Conservation (phyloP, 1,140 invertebrate species). For the Micrasema longulum region DNA sequence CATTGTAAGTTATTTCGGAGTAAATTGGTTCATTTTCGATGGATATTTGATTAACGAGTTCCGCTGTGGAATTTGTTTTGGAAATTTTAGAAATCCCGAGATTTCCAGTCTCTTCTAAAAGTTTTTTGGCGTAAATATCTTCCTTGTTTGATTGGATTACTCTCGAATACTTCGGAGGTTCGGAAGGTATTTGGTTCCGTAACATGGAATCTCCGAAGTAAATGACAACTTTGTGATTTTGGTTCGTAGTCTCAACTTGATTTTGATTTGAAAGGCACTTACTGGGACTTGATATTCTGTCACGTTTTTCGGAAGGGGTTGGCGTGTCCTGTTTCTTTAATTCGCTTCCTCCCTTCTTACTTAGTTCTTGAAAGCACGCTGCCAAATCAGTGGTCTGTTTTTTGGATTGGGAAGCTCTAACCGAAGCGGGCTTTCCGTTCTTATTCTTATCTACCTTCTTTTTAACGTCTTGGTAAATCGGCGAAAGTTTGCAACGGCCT, state of each 20-base stretch:
- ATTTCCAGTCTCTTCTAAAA: conserved; percentile 61
- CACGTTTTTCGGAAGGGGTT: conserved; percentile 14
- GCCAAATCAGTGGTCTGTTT: conserved; percentile 58
- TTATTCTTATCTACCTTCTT: conserved; percentile 60
- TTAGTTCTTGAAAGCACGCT: conserved; percentile 65
- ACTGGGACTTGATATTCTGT: conserved; percentile 8
- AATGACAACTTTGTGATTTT: conserved; percentile 75
- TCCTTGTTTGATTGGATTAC: conserved; percentile 59
- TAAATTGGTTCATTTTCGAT: conserved; percentile 64
- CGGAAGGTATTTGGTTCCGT: conserved; percentile 62
- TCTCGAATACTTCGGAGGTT: conserved; percentile 57
- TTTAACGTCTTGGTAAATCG: conserved; percentile 62
- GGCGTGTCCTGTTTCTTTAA: conserved; percentile 38
- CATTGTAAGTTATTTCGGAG: conserved; percentile 60
- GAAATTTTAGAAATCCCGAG: conserved; percentile 58
- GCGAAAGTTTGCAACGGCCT: conserved; percentile 59
- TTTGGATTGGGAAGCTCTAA: conserved; percentile 60
- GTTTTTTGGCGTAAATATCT: conserved; percentile 63
- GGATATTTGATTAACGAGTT: conserved; percentile 62
- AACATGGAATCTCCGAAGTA: conserved; percentile 77
- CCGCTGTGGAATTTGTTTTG: conserved; percentile 61
- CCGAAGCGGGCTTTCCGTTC: conserved; percentile 57
- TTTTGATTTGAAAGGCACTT: neutral
- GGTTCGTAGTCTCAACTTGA: conserved; percentile 41
- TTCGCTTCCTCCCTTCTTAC: conserved; percentile 60